These are phyloP conservation scores for Anas bahamensis DNA, from an alignment of 2,797 vertebrate genomes.

Conservation along the genomic window DNA sequence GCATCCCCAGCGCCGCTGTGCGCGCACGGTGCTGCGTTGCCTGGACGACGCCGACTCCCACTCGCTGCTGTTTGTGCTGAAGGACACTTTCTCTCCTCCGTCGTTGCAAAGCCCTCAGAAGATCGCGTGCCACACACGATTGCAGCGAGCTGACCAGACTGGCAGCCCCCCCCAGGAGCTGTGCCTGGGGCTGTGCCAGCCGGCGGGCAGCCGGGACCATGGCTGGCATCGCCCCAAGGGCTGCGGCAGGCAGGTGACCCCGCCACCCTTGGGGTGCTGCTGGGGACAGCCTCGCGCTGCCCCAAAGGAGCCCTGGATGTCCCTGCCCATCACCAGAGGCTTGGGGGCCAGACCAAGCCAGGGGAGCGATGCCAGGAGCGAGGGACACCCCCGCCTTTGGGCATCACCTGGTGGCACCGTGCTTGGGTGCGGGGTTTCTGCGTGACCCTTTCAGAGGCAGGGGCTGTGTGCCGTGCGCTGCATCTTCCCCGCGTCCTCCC, in stretches of 20 bases:
- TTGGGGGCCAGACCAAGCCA: neutral
- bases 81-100: conserved; percentile 65
- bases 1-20: neutral
- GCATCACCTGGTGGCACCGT: fast-evolving
- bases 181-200: neutral
- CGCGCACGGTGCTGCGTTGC: conserved; percentile 69
- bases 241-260: neutral
- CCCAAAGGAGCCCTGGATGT: fast-evolving
- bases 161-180: neutral
- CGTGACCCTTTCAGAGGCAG: too few species aligned
- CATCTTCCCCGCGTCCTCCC: neutral
- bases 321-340: neutral
- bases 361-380: neutral
- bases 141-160: neutral
- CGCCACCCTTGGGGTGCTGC: neutral
- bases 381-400: too few species aligned
- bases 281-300: neutral
- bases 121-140: conserved; percentile 1
- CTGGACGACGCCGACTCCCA: conserved; percentile 77
- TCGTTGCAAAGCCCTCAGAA: conserved; percentile 49
- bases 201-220: neutral
- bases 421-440: neutral
- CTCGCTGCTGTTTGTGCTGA: conserved; percentile 66
- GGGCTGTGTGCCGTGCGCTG: neutral
- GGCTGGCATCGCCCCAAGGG: fast-evolving